Conservation (phyloP, 2,888 invertebrate species). For the Drosophila lutescens region DNA sequence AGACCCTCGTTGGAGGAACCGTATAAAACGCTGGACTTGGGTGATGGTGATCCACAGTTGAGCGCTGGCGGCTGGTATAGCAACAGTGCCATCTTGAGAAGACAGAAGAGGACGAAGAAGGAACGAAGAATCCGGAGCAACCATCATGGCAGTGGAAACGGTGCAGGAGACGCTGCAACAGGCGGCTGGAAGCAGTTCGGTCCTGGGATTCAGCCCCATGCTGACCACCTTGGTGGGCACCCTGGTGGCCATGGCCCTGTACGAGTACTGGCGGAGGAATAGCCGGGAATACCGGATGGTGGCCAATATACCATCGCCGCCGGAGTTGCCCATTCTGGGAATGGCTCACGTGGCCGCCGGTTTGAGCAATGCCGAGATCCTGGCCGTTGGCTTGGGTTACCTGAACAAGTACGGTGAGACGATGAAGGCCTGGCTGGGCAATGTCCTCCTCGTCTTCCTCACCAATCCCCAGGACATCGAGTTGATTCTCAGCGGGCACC, state of each 20-base stretch:
- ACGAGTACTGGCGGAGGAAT: conserved; percentile 85
- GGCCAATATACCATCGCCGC: conserved; percentile 89
- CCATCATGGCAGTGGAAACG: conserved; percentile 34
- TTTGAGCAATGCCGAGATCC: conserved; percentile 85
- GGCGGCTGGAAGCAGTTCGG: conserved; percentile 42
- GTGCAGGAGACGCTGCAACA: conserved; percentile 68
- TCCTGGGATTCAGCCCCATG: conserved; percentile 62
- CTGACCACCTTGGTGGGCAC: conserved; percentile 73
- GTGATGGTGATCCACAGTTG: conserved; percentile 38
- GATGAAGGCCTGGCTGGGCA: conserved; percentile 91
- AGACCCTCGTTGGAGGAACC: conserved; percentile 5
- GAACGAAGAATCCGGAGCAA: conserved; percentile 5
- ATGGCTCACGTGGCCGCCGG: conserved; percentile 88
- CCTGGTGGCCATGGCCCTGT: conserved; percentile 62
- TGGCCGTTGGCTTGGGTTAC: conserved; percentile 66
- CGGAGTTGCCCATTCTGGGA: conserved; percentile 88
- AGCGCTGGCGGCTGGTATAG: conserved; percentile 30
- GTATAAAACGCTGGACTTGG: conserved; percentile 54
- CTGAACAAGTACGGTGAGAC: conserved; percentile 86
- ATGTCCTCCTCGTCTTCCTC: conserved; percentile 88
- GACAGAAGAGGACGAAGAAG: not conserved
- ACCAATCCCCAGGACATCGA: conserved; percentile 90
- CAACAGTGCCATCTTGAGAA: conserved; percentile 36
- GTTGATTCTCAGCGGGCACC: conserved; percentile 89
- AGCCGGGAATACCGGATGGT: conserved; percentile 86